A percentile compares a stretch with the other conserved stretches of the same genome.
Conservation (phyloP, 2,888 invertebrate genomes). For the Toxonevra muliebris region DNA sequence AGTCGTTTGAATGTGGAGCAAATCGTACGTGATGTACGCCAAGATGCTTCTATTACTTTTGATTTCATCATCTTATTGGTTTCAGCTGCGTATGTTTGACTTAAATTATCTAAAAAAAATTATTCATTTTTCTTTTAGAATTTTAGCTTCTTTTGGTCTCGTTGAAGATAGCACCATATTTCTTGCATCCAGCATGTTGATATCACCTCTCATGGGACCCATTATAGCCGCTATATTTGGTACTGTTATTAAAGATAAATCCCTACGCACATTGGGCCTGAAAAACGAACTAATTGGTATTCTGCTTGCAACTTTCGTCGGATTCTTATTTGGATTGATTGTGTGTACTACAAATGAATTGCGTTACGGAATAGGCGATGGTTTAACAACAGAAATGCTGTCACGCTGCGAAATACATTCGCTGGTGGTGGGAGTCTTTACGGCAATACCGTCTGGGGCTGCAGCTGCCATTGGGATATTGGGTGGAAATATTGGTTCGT, state of each 20-base stretch:
- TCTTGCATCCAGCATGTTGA: conserved; percentile 82
- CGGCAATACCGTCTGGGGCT: conserved; percentile 81
- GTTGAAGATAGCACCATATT: conserved; percentile 79
- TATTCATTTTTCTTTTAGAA: conserved; percentile 57
- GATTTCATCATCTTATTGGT: conserved; percentile 78
- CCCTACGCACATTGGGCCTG: conserved; percentile 73
- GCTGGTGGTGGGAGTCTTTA: conserved; percentile 75
- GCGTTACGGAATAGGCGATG: conserved; percentile 69
- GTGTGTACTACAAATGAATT: conserved; percentile 68
- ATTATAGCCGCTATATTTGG: conserved; percentile 82
- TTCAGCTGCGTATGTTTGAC: conserved; percentile 71
- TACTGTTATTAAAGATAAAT: conserved; percentile 73
- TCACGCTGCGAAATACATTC: conserved; percentile 73
- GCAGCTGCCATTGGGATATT: conserved; percentile 80
- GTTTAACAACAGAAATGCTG: conserved; percentile 75
- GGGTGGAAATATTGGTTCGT: conserved; percentile 80
- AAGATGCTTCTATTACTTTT: conserved; percentile 77
- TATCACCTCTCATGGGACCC: conserved; percentile 84
- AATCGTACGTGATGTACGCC: conserved; percentile 74
- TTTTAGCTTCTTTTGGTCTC: conserved; percentile 77
- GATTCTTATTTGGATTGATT: conserved; percentile 74
- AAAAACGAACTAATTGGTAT: conserved; percentile 75
- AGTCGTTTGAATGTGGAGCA: conserved; percentile 76
- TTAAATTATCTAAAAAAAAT: conserved; percentile 38
- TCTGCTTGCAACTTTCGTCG: conserved; percentile 72